Base-by-base conservation (phyloP, 2,797 vertebrate species). In the Macroramphosus scolopax region DNA sequence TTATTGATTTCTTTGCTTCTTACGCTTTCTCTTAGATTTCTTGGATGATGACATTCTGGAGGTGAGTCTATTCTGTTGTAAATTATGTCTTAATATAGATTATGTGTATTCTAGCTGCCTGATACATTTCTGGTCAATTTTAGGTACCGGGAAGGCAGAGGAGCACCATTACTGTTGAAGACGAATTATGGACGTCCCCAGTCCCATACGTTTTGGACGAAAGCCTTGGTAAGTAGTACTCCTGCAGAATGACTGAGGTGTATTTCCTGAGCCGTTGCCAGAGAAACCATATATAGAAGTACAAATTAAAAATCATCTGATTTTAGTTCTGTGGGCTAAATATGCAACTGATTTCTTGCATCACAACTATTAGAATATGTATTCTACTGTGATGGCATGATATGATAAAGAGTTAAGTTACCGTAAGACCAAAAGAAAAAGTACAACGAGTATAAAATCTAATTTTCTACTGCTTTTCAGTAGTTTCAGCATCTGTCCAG, bases 161-260 rank as follows among this genome's bases (percentile, higher is more conserved):
- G 15, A 76, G 68, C 32, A 25, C 44, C 1, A 17, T 37, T 6
- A 3, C 4, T 17, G 0, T 12, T 8, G n/a, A 8, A 1, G 1
- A 1, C 4, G 0, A 0, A 0, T 37, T 57, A 1, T 82, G 79
- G 82, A 50, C 24, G 2, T 35, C 36, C 0, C 73, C 75, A 1
- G 34, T 84, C 1, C 44, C 82, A 4, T 79, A 80, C 16, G 32
- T 63, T 16, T 43, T 84, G 33, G 28, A 55, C 0, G 3, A 50
- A 0, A 2, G 14, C 34, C 69, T 84, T 2, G 77, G 79, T 82
- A 63, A 73, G 37, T 57, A 47, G 17, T 17, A 17, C 0, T 44
- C 14, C 20, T 8, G 1, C 4, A 17, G 12, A 0, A 25, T 40
- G 20, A 26, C 8, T 26, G 8, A 26, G 5, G 3, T 10, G 2